Conservation (phyloP, 1,140 invertebrate species). For the Pogonognathellus flavescens region DNA sequence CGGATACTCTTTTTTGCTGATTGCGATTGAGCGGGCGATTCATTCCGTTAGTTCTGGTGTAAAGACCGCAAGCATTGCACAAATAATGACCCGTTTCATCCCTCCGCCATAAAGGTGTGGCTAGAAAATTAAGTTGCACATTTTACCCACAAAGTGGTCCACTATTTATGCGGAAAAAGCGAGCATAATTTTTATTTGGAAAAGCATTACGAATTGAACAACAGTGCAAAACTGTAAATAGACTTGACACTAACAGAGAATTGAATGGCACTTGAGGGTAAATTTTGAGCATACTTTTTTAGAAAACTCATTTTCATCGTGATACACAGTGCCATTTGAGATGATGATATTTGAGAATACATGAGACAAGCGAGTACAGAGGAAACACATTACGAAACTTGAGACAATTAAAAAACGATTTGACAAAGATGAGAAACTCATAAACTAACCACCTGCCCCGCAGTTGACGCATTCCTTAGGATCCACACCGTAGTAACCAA, state of each 20-base stretch:
- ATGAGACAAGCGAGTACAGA: neutral
- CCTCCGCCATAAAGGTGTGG: conserved; percentile 66
- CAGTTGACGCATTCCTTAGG: conserved; percentile 93
- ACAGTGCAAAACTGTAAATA: neutral
- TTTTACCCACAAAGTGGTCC: neutral
- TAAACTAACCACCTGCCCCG: conserved; percentile 76
- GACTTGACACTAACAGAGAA: no score
- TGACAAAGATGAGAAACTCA: conserved; percentile 50
- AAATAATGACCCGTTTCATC: conserved; percentile 78
- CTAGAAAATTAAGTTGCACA: neutral
- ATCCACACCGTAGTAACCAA: conserved; percentile 59
- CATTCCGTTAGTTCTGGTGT: conserved; percentile 67
- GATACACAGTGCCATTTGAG: neutral
- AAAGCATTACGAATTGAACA: neutral
- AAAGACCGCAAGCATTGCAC: conserved; percentile 75
- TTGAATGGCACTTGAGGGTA: no score
- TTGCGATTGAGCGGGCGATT: conserved; percentile 65
- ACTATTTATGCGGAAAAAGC: neutral
- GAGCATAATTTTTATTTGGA: neutral
- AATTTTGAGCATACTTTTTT: no score
- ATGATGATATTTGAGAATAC: neutral
- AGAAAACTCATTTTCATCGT: neutral
- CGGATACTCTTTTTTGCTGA: conserved; percentile 65
- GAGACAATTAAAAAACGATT: neutral
- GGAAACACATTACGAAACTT: neutral